Percentiles rank a stretch among this genome's conserved stretches.
Conservation (phyloP, 1,140 invertebrate genomes). For the Papilio machaon region DNA sequence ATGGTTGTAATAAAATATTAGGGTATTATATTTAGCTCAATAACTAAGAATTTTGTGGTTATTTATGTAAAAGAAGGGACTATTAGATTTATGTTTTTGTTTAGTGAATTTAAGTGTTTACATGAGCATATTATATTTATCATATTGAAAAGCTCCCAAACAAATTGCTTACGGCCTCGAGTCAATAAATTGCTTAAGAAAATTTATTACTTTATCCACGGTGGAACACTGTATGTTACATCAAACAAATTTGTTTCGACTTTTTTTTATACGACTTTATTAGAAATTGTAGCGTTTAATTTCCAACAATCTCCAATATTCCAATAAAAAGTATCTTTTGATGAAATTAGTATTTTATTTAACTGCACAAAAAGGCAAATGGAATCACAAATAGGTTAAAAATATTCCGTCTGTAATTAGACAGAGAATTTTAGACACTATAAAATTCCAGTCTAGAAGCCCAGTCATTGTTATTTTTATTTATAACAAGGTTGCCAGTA, state of each 20-base stretch:
- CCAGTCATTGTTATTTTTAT: background rate
- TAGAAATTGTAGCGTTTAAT: background rate
- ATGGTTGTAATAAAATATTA: slow-evolving; percentile 17
- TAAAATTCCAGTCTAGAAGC: background rate
- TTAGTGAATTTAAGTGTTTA: slow-evolving; percentile 2
- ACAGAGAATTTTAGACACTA: background rate
- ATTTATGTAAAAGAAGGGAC: background rate
- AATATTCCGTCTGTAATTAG: background rate
- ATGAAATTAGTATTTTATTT: background rate
- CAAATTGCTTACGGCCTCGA: slow-evolving; percentile 16
- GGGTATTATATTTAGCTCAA: background rate
- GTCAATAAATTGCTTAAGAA: slow-evolving; percentile 24
- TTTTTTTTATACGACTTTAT: slow-evolving; percentile 14
- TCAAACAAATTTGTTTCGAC: slow-evolving; percentile 16
- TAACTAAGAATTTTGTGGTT: background rate
- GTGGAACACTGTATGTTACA: background rate
- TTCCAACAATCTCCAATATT: background rate
- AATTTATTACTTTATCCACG: slow-evolving; percentile 22
- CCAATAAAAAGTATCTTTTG: background rate
- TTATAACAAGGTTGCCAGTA: background rate
- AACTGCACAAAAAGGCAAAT: background rate
- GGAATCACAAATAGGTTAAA: background rate
- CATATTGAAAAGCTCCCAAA: slow-evolving; percentile 17
- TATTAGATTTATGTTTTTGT: slow-evolving; percentile 1
- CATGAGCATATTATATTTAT: slow-evolving; percentile 14